Conservation (phyloP, 2,797 vertebrate genomes). For the Malacoctenus gilli region DNA sequence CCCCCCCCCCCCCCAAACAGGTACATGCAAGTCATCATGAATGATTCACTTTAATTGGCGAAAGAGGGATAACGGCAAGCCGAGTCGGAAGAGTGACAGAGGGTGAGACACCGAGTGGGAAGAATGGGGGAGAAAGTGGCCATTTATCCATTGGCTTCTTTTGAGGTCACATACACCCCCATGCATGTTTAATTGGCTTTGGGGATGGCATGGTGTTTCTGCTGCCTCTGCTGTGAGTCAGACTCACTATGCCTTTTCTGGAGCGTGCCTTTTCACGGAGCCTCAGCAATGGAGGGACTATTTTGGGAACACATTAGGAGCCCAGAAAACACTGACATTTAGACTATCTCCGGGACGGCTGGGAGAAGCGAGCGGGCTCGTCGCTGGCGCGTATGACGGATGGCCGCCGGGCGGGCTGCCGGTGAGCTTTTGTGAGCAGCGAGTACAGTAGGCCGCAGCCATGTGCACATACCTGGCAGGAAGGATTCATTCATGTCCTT, state of each 20-base stretch:
- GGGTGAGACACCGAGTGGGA: constrained; percentile 36
- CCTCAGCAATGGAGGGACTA: constrained; percentile 69
- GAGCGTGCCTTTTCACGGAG: constrained; percentile 58
- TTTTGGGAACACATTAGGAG: constrained; percentile 75
- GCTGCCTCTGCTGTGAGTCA: constrained; percentile 75
- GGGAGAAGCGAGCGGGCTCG: constrained; percentile 44
- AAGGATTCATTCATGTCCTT: constrained; percentile 33
- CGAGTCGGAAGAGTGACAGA: constrained; percentile 37
- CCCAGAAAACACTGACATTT: constrained; percentile 77
- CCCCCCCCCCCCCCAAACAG: constrained; percentile 64
- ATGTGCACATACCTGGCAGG: constrained; percentile 40
- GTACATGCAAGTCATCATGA: constrained; percentile 56
- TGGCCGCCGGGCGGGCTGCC: constrained; percentile 36
- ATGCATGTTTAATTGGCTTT: constrained; percentile 79
- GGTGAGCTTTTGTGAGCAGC: constrained; percentile 23
- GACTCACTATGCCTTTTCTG: constrained; percentile 58
- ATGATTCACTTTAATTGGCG: constrained; percentile 71
- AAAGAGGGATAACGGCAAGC: constrained; percentile 40
- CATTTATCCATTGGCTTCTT: constrained; percentile 45
- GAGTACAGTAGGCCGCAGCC: constrained; percentile 44
- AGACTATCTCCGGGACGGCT: constrained; percentile 58
- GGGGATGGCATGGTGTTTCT: constrained; percentile 64
- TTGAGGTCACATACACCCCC: constrained; percentile 68
- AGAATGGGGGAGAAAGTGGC: constrained; percentile 33
- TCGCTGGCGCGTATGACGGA: constrained; percentile 56